Base-by-base conservation (phyloP, 2,888 invertebrate genomes). In the Rhogogaster chlorosoma region DNA sequence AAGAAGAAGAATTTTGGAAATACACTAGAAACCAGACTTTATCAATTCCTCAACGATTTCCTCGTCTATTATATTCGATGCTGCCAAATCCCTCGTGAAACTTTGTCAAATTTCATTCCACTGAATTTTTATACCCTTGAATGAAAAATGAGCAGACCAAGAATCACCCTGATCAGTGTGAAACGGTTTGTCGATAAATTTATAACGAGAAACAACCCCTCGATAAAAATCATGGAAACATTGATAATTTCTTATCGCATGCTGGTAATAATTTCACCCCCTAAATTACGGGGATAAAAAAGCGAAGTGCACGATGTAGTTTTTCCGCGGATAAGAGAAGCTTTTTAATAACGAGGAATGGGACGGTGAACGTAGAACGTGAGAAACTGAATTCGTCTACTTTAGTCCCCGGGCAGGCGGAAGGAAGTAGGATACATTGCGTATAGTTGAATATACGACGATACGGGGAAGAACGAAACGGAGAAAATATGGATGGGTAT, bases 391-490 rank as follows among this genome's bases (percentile, higher is more conserved):
- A 61, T 26, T 26, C 26, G 61, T 61, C 22, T 61, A 26, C 61
- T 26, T 26, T 61, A 26, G 61, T 61, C 26, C 18, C 32, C 18
- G 67, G 32, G 67, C 32, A 32, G 67, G 1, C 1, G 29, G 32
- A 67, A 73, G 71, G 22, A 53, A 78, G 32, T 15, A 49, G 78
- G 53, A 78, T 36, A 78, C 53, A 61, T 53, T 15, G 77, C 7
- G 29, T 61, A n/a, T n/a, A n/a, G 53, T 29, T 53, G n/a, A 22
- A 26, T 61, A 45, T 49, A 18, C 32, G 22, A 53, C 6, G 26
- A 29, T 12, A 32, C 22, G 18, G 18, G 2, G 6, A 10, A n/a
- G 78, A 22, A 22, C 4, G 32, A 73, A 73, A 38, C 18, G 9
- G 32, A n/a, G n/a, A 32, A 67, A 67, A 32, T n/a, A n/a, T 32